A percentile compares a stretch with the other conserved stretches of the same genome.
Evolutionary conservation across 2,888 invertebrate species (phyloP).

Genomic region (Clepsis dumicolana): DNA sequence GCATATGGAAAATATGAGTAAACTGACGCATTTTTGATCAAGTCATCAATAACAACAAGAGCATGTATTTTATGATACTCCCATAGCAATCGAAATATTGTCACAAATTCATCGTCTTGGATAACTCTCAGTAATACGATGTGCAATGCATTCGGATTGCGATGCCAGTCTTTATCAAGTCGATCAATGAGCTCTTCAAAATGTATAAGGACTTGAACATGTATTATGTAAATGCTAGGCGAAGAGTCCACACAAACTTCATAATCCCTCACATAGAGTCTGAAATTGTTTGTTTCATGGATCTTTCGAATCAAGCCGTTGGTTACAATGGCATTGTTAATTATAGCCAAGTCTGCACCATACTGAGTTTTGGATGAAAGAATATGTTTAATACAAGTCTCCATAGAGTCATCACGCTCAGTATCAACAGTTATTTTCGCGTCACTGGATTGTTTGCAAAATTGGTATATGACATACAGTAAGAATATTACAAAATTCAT

Average conservation of each 20-base stretch:
- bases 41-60: conserved; percentile 8
- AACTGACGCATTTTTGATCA: conserved; percentile 15
- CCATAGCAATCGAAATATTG: conserved; percentile 6
- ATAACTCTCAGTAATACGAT: not conserved
- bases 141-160: conserved; percentile 5
- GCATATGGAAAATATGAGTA: conserved; percentile 44
- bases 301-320: conserved; percentile 1
- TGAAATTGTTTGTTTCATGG: conserved; percentile 11
- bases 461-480: not conserved
- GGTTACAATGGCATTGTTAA: conserved; percentile 4
- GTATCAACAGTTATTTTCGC: not conserved
- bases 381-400: conserved; percentile 6
- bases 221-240: conserved; percentile 8
- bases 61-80: conserved; percentile 27
- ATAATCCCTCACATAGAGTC: conserved; percentile 5
- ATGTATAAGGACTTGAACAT: not conserved
- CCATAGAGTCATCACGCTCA: not conserved
- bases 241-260: not conserved
- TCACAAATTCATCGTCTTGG: not conserved
- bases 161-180: conserved; percentile 17
- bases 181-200: not conserved
- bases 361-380: conserved; percentile 10
- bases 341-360: conserved; percentile 19
- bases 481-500: conserved; percentile 6
- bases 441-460: not conserved